A percentile compares a stretch with the other conserved stretches of the same genome.
phyloP scores from a whole-genome alignment of 2,113 vertebrate species.

The Sebastes fasciatus region DNA sequence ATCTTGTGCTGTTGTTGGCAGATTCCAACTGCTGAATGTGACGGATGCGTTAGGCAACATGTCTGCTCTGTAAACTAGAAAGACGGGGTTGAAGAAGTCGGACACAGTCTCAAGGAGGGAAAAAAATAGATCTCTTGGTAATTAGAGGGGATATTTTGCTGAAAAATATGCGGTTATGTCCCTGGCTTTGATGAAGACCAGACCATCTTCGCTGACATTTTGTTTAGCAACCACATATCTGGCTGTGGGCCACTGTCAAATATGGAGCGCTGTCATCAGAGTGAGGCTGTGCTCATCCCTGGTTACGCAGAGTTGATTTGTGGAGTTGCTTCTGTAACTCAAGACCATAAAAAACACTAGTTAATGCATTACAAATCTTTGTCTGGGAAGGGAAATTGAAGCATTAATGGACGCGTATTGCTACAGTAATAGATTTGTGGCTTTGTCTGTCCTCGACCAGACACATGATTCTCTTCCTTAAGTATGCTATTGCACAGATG shows the following conservation, averaged over 20 bases:
- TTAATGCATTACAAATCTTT: slow-evolving; percentile 66
- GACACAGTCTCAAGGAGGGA: slow-evolving; percentile 31
- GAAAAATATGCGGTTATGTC: slow-evolving; percentile 62
- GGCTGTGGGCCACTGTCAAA: slow-evolving; percentile 69
- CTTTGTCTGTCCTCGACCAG: slow-evolving; percentile 50
- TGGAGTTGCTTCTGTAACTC: slow-evolving; percentile 56
- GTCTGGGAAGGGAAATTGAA: slow-evolving; percentile 20
- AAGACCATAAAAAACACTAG: slow-evolving; percentile 60
- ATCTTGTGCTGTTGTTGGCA: slow-evolving; percentile 17
- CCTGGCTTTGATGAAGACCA: slow-evolving; percentile 73
- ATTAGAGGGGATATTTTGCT: slow-evolving; percentile 67
- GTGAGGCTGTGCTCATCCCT: slow-evolving; percentile 60
- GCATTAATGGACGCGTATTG: slow-evolving; percentile 28
- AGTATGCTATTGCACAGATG: slow-evolving; percentile 26
- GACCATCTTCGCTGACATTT: slow-evolving; percentile 73
- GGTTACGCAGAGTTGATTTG: slow-evolving; percentile 58
- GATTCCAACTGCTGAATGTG: slow-evolving; percentile 38
- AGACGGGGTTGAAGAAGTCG: slow-evolving; percentile 56
- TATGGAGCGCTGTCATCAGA: slow-evolving; percentile 70
- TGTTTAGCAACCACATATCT: slow-evolving; percentile 79
- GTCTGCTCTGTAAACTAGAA: slow-evolving; percentile 58
- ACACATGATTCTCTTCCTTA: slow-evolving; percentile 48
- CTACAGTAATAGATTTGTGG: slow-evolving; percentile 58
- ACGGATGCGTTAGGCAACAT: slow-evolving; percentile 33
- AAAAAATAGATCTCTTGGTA: slow-evolving; percentile 61